Conservation (phyloP, 2,113 vertebrate genomes). For the Rhabdornis inornatus region DNA sequence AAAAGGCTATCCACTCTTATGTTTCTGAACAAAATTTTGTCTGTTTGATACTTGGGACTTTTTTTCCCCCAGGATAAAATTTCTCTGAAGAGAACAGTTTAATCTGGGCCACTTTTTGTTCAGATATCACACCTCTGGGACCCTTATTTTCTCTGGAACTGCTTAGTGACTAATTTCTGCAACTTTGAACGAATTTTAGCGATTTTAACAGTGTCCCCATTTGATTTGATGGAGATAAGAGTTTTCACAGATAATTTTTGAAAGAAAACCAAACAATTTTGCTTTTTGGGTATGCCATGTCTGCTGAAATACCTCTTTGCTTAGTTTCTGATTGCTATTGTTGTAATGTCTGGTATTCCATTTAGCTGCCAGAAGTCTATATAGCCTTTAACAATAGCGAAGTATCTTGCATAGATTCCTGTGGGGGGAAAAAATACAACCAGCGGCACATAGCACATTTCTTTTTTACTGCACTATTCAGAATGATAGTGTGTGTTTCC, state of each 20-base stretch:
- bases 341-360: not conserved
- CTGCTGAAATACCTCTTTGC: not conserved
- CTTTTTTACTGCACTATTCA: not conserved
- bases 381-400: not conserved
- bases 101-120: not conserved
- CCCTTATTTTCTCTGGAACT: not conserved
- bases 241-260: not conserved
- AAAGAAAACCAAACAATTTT: not conserved
- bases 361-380: not conserved
- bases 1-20: not conserved
- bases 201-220: not conserved
- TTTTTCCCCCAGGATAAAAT: not conserved
- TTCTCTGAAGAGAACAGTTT: not conserved
- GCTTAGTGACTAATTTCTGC: not conserved
- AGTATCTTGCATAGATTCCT: not conserved
- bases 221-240: not conserved
- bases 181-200: not conserved
- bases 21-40: not conserved
- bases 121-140: not conserved
- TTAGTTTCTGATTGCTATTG: not conserved
- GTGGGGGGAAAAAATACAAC: not conserved
- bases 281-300: not conserved
- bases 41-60: not conserved
- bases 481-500: not conserved
- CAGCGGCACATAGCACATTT: not conserved